A percentile compares a stretch with the other conserved stretches of the same genome.
These are phyloP conservation scores for Eptesicus fuscus DNA, from an alignment of 2,113 vertebrate genomes.

Conservation along the genomic window DNA sequence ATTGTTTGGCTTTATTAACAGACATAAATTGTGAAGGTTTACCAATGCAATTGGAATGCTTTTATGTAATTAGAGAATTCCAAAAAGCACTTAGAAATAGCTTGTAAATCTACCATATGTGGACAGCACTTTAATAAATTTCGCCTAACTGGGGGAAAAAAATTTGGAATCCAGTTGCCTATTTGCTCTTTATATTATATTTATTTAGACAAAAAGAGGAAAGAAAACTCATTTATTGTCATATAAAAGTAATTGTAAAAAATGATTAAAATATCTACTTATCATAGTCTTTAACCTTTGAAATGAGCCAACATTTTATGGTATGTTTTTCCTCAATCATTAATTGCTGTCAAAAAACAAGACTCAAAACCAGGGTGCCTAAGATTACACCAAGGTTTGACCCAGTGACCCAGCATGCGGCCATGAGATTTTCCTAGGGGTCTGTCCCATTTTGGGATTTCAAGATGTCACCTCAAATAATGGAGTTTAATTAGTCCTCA, in stretches of 20 bases:
- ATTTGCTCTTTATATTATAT: slow-evolving; percentile 60
- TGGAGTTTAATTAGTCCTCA: neutral
- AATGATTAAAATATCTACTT: neutral
- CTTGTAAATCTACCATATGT: slow-evolving; percentile 63
- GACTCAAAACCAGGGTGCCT: neutral
- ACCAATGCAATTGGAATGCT: slow-evolving; percentile 50
- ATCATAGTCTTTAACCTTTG: neutral
- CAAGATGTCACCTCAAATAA: neutral
- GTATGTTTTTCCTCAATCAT: neutral
- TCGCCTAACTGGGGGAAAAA: slow-evolving; percentile 57
- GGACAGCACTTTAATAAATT: slow-evolving; percentile 65
- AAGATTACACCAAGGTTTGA: neutral
- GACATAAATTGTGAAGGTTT: slow-evolving; percentile 59
- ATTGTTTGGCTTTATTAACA: slow-evolving; percentile 59
- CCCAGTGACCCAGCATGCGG: neutral
- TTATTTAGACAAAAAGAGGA: slow-evolving; percentile 46
- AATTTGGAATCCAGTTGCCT: slow-evolving; percentile 51
- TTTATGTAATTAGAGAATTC: slow-evolving; percentile 70
- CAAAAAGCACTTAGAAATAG: slow-evolving; percentile 62
- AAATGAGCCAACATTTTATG: neutral
- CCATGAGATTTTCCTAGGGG: neutral
- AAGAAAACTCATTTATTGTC: neutral
- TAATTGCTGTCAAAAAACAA: slow-evolving; percentile 3
- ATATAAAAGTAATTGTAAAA: slow-evolving; percentile 22
- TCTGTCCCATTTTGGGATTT: neutral